Percentiles rank a stretch among this genome's conserved stretches.
These are phyloP conservation scores for Cuculus canorus DNA, from an alignment of 2,797 vertebrate species.

Conservation along the genomic window DNA sequence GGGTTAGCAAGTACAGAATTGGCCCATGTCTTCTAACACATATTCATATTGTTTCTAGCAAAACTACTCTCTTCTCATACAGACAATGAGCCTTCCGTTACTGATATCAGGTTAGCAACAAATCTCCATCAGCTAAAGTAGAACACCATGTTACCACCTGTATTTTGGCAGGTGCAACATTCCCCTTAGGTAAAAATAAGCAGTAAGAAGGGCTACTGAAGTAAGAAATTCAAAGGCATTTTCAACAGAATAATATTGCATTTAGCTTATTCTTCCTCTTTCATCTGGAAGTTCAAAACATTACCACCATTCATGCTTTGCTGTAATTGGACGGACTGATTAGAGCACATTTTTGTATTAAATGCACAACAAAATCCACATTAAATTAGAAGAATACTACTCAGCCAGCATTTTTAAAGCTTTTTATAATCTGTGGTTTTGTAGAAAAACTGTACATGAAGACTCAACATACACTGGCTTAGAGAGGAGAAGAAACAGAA, in stretches of 20 bases:
- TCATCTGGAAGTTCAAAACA: background rate
- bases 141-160: background rate
- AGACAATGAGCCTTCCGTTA: background rate
- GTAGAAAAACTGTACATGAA: background rate
- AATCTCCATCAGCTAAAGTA: background rate
- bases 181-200: background rate
- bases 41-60: background rate
- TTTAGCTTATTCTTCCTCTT: background rate
- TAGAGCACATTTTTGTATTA: slow-evolving; percentile 53
- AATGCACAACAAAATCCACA: background rate
- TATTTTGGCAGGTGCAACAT: background rate
- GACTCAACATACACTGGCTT: background rate
- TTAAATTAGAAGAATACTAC: slow-evolving; percentile 5
- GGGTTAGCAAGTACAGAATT: background rate
- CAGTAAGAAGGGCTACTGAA: background rate
- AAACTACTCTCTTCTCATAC: background rate
- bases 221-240: background rate
- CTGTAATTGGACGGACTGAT: slow-evolving; percentile 39
- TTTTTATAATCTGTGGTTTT: background rate
- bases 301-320: slow-evolving; percentile 16
- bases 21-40: background rate
- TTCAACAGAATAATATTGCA: background rate
- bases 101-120: background rate
- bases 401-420: slow-evolving; percentile 1
- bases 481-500: background rate